Evolutionary conservation across 1,140 invertebrate species (phyloP).

Genomic region (Drosophila tropicalis): DNA sequence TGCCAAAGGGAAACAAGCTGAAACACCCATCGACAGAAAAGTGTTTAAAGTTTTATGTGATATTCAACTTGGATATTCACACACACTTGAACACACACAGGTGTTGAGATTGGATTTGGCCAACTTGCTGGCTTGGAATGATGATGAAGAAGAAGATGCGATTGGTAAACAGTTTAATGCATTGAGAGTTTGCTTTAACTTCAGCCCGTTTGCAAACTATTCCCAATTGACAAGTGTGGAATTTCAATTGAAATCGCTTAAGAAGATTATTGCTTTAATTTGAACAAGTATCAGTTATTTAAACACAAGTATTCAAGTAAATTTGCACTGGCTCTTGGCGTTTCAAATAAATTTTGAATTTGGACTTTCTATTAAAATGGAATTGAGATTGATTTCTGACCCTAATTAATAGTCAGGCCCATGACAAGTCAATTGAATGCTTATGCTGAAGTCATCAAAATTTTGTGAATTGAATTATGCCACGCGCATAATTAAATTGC

Average conservation of each 20-base stretch:
- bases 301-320: neutral
- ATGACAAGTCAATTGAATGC: conserved; percentile 6
- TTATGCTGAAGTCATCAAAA: conserved; percentile 55
- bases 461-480: conserved; percentile 69
- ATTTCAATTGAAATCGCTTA: neutral
- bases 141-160: neutral
- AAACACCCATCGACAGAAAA: conserved; percentile 57
- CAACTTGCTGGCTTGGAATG: neutral
- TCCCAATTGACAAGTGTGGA: neutral
- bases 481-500: conserved; percentile 73
- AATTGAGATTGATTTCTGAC: conserved; percentile 1
- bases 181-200: neutral
- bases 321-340: too few species aligned
- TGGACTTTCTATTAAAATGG: neutral
- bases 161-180: conserved; percentile 14
- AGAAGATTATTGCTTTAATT: neutral
- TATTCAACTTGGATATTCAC: conserved; percentile 63
- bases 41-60: conserved; percentile 76
- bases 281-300: neutral
- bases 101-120: conserved; percentile 45
- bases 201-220: neutral
- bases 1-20: conserved; percentile 44
- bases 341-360: too few species aligned
- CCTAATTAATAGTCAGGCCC: neutral
- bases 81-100: neutral